These are phyloP conservation scores for Chymomyza procnemis DNA, from an alignment of 2,888 invertebrate species.

Conservation along the genomic window DNA sequence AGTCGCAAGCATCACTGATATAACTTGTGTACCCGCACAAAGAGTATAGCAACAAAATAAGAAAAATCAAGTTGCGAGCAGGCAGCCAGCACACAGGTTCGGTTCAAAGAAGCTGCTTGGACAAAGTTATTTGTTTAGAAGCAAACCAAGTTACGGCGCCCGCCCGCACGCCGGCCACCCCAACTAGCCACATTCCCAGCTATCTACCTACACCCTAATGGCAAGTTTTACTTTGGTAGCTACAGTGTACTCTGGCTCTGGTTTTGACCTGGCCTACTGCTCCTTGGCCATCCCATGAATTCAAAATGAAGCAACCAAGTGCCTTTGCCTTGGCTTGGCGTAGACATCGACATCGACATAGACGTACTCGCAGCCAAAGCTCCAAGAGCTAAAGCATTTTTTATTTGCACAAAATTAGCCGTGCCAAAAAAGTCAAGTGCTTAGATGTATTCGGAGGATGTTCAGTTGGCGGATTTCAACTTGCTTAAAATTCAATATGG, in stretches of 20 bases:
- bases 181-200: neutral
- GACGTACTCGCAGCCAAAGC: neutral
- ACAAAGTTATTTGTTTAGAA: constrained; percentile 60
- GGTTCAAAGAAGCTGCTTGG: constrained; percentile 37
- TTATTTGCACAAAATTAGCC: constrained; percentile 69
- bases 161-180: neutral
- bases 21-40: neutral
- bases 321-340: too few relatives aligned
- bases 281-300: constrained; percentile 55
- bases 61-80: neutral
- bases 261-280: constrained; percentile 1
- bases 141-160: neutral
- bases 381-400: constrained; percentile 40
- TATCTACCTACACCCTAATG: neutral
- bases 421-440: constrained; percentile 7
- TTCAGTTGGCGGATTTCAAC: neutral
- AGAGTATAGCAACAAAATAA: neutral
- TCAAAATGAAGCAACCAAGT: constrained; percentile 66
- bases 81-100: neutral
- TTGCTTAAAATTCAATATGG: constrained; percentile 61
- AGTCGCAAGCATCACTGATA: too few relatives aligned
- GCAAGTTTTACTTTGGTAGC: too few relatives aligned
- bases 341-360: neutral
- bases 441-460: neutral
- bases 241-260: too few relatives aligned